Percentiles rank a stretch among this genome's conserved stretches.
Evolutionary conservation across 2,113 vertebrate species (phyloP).

Genomic region (Falco punctatus): DNA sequence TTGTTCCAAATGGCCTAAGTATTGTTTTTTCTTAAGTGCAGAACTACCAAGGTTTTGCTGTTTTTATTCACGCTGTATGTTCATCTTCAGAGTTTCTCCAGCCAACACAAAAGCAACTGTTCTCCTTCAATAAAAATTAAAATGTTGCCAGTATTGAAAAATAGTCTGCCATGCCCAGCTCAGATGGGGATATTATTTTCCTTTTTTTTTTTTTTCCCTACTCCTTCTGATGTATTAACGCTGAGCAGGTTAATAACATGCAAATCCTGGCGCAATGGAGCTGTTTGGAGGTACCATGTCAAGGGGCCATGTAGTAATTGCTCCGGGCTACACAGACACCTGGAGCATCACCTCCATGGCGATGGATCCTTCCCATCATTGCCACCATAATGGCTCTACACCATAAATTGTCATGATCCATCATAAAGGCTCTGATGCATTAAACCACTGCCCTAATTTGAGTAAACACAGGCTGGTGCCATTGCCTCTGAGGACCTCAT

Average conservation of each 20-base stretch:
- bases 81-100: conserved; percentile 18
- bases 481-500: conserved; percentile 26
- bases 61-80: not conserved
- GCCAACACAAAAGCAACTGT: not conserved
- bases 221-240: not conserved
- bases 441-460: conserved; percentile 36
- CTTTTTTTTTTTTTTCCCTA: not conserved
- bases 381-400: not conserved
- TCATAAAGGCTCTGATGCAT: conserved; percentile 8
- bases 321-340: not conserved
- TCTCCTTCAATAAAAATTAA: conserved; percentile 4
- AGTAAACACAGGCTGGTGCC: not conserved
- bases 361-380: not conserved
- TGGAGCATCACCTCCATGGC: not conserved
- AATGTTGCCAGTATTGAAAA: not conserved
- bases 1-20: conserved; percentile 2
- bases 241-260: conserved; percentile 39
- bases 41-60: not conserved
- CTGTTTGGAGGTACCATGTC: conserved; percentile 20
- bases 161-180: not conserved
- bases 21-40: not conserved
- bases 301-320: not conserved
- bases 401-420: not conserved
- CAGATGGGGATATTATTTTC: not conserved
- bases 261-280: conserved; percentile 34